A percentile compares a stretch with the other conserved stretches of the same genome.
Conservation (phyloP, 2,888 invertebrate species). For the Octonoba sinensis region DNA sequence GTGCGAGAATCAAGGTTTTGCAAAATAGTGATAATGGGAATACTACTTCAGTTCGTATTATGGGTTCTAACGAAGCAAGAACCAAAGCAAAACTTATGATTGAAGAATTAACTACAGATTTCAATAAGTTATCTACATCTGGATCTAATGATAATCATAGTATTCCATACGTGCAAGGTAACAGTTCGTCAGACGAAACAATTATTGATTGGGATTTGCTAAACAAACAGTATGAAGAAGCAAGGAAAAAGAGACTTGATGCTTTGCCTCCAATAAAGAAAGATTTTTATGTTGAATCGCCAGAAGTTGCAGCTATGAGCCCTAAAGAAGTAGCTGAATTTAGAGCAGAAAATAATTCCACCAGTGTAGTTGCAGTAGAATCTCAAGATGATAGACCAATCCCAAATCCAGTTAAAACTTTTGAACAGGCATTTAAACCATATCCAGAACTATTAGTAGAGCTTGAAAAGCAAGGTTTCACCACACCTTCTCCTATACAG, state of each 20-base stretch:
- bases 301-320: slow-evolving; percentile 78
- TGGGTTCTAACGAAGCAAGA: slow-evolving; percentile 67
- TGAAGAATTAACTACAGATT: slow-evolving; percentile 65
- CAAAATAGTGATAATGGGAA: slow-evolving; percentile 61
- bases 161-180: too few relatives aligned
- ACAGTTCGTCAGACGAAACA: not conserved
- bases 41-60: slow-evolving; percentile 68
- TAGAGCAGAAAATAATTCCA: slow-evolving; percentile 73
- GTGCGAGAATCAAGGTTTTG: slow-evolving; percentile 79
- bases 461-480: slow-evolving; percentile 85
- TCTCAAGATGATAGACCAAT: slow-evolving; percentile 70
- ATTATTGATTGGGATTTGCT: slow-evolving; percentile 59
- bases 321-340: slow-evolving; percentile 75
- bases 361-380: slow-evolving; percentile 76
- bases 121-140: slow-evolving; percentile 3
- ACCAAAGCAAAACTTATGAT: slow-evolving; percentile 68
- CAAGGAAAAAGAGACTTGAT: slow-evolving; percentile 24
- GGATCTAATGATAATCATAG: too few relatives aligned
- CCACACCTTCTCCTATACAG: slow-evolving; percentile 90
- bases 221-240: slow-evolving; percentile 40
- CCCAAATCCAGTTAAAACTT: slow-evolving; percentile 84
- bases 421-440: slow-evolving; percentile 84
- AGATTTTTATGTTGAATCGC: slow-evolving; percentile 85
- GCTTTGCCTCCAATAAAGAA: slow-evolving; percentile 70
- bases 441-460: slow-evolving; percentile 88